A percentile compares a stretch with the other conserved stretches of the same genome.
Conservation (phyloP, 2,888 invertebrate species). For the Litoditis marina region DNA sequence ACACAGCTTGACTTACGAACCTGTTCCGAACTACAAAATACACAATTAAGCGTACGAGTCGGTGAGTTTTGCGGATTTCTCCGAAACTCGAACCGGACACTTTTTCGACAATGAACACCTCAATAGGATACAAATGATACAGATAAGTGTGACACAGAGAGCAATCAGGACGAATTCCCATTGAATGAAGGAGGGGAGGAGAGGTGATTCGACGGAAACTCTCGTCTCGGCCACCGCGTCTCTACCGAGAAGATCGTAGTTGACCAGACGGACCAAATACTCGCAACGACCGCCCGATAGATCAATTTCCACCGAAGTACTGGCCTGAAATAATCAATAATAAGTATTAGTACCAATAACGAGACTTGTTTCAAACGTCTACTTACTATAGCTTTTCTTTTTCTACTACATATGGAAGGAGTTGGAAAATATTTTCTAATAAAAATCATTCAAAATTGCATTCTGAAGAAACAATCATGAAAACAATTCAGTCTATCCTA, state of each 20-base stretch:
- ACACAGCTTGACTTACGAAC: too few species aligned
- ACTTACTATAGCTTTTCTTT: too few species aligned
- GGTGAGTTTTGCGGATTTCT: slow-evolving; percentile 29
- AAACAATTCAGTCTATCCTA: too few species aligned
- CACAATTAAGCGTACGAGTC: slow-evolving; percentile 17
- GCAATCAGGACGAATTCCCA: slow-evolving; percentile 1
- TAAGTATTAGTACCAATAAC: too few species aligned
- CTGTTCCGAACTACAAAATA: too few species aligned
- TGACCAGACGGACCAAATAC: slow-evolving; percentile 48
- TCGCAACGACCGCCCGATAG: slow-evolving; percentile 44
- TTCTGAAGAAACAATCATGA: too few species aligned
- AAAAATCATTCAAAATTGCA: too few species aligned
- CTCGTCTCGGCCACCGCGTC: slow-evolving; percentile 36
- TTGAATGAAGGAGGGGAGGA: not conserved
- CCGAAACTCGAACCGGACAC: slow-evolving; percentile 17
- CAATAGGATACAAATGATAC: not conserved
- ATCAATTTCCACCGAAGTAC: slow-evolving; percentile 33
- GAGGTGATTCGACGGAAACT: slow-evolving; percentile 14
- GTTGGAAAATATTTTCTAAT: too few species aligned
- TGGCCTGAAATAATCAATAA: slow-evolving; percentile 35
- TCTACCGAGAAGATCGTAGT: slow-evolving; percentile 50
- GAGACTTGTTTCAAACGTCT: too few species aligned
- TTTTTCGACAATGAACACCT: not conserved
- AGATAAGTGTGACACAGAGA: not conserved
- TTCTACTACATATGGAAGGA: too few species aligned